Conservation (phyloP, 1,140 invertebrate genomes). For the Papilio helenus region DNA sequence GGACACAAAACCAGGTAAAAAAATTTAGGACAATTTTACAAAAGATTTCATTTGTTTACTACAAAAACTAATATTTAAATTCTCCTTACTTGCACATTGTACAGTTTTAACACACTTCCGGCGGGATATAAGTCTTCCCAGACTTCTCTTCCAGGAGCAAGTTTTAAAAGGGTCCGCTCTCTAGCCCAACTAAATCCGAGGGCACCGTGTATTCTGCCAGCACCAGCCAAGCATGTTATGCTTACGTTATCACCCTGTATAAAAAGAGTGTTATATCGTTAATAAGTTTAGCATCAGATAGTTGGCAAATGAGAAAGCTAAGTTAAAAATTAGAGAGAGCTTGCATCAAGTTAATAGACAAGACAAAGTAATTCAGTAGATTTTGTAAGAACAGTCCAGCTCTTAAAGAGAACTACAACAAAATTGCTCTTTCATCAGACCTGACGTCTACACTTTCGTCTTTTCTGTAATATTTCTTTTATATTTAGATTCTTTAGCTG, state of each 20-base stretch:
- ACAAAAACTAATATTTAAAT: too few species aligned
- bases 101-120: conserved; percentile 90
- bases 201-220: conserved; percentile 83
- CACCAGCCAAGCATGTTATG: conserved; percentile 86
- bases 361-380: too few species aligned
- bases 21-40: neutral
- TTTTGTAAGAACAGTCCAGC: too few species aligned
- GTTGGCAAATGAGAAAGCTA: too few species aligned
- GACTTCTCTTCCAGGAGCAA: conserved; percentile 87
- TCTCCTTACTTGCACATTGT: conserved; percentile 86
- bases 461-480: too few species aligned
- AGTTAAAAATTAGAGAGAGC: too few species aligned
- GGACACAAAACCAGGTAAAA: neutral
- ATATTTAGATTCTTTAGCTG: neutral
- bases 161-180: conserved; percentile 87
- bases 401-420: too few species aligned
- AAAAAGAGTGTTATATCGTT: conserved; percentile 10
- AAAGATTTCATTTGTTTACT: too few species aligned
- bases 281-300: neutral
- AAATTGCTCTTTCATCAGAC: neutral
- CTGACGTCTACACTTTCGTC: too few species aligned
- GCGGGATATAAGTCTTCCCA: conserved; percentile 92
- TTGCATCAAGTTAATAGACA: neutral
- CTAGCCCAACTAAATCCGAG: conserved; percentile 92
- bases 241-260: conserved; percentile 86